These are phyloP conservation scores for Dendroctonus valens DNA, from an alignment of 1,140 invertebrate species.

Conservation along the genomic window DNA sequence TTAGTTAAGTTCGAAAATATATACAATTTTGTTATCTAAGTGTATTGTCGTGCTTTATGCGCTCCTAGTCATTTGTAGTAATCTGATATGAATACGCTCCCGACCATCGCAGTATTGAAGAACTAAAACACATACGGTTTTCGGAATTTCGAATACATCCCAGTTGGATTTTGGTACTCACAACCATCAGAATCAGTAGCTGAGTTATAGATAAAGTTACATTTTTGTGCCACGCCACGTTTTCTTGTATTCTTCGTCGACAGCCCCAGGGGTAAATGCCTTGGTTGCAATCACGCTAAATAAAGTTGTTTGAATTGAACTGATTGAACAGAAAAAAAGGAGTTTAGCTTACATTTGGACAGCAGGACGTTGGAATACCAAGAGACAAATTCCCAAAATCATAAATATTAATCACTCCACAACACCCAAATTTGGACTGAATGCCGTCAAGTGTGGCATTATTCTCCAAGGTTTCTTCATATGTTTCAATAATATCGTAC, in stretches of 20 bases:
- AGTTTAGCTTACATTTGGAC: neutral
- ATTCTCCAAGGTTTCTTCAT: conserved; percentile 3
- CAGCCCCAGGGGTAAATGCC: conserved; percentile 7
- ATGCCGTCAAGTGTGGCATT: conserved; percentile 14
- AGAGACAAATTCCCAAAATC: conserved; percentile 18
- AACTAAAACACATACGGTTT: conserved; percentile 12
- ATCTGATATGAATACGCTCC: conserved; percentile 10
- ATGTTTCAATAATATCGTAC: conserved; percentile 12
- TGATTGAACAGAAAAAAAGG: no score
- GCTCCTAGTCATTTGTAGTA: conserved; percentile 4
- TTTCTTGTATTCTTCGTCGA: conserved; percentile 16
- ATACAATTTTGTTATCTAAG: no score
- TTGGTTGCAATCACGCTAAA: no score
- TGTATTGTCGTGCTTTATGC: no score
- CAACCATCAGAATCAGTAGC: conserved; percentile 16
- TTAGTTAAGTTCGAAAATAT: no score
- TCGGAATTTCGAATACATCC: neutral
- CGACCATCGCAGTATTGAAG: conserved; percentile 10
- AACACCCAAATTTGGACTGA: conserved; percentile 29
- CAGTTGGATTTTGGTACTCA: conserved; percentile 8
- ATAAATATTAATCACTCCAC: conserved; percentile 10
- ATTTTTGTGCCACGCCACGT: conserved; percentile 19
- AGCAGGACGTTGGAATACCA: conserved; percentile 7
- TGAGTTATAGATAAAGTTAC: conserved; percentile 9
- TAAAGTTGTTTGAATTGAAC: no score